Conservation (phyloP, 2,888 invertebrate species). For the Ceramica pisi region DNA sequence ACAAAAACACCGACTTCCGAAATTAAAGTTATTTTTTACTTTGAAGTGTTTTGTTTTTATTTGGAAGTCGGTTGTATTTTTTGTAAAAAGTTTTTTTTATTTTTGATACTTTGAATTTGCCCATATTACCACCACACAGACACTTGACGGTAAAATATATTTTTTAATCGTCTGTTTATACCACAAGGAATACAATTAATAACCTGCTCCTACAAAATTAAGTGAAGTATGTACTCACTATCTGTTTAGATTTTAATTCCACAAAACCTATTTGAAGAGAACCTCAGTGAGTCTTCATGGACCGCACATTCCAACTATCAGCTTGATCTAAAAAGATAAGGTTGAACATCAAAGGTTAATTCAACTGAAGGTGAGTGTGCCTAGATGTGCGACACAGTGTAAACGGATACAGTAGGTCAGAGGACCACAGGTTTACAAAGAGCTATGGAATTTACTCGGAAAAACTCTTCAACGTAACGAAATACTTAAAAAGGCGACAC, state of each 20-base stretch:
- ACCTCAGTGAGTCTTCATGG: conserved; percentile 6
- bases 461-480: not conserved
- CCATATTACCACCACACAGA: not conserved
- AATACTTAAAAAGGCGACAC: not conserved
- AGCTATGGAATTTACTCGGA: too few relatives aligned
- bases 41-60: too few relatives aligned
- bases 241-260: not conserved
- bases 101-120: too few relatives aligned
- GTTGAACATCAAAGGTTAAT: conserved; percentile 34
- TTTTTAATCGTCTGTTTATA: conserved; percentile 5
- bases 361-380: conserved; percentile 31
- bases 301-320: conserved; percentile 2
- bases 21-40: too few relatives aligned
- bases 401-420: conserved; percentile 20
- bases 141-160: not conserved
- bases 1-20: too few relatives aligned
- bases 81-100: too few relatives aligned
- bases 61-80: too few relatives aligned
- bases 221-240: not conserved
- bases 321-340: conserved; percentile 28
- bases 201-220: not conserved
- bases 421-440: not conserved
- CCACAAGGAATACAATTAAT: not conserved
- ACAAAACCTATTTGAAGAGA: not conserved
- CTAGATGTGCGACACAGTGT: not conserved